Evolutionary conservation across 2,113 vertebrate genomes (phyloP).

Genomic region (Gadus chalcogrammus): DNA sequence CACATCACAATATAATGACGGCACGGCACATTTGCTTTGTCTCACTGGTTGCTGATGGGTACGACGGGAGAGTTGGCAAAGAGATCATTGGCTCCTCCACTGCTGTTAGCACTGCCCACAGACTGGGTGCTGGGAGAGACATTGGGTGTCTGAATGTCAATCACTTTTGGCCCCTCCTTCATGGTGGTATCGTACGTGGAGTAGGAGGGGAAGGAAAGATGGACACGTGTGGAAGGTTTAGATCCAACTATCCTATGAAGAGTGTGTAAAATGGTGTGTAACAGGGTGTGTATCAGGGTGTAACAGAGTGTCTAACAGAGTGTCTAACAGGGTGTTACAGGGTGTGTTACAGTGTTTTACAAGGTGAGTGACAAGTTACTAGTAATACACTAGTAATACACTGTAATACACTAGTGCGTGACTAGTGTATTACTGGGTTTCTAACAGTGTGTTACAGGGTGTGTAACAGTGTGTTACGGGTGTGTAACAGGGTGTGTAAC

Average conservation of each 20-base stretch:
- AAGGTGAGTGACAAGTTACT: no score
- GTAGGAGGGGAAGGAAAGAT: neutral
- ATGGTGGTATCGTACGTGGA: constrained; percentile 42
- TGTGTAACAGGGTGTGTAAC: neutral
- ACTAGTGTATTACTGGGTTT: no score
- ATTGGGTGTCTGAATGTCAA: constrained; percentile 82
- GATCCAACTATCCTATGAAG: neutral
- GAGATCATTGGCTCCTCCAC: constrained; percentile 76
- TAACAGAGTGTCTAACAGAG: no score
- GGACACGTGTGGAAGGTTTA: neutral
- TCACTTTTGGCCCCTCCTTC: constrained; percentile 84
- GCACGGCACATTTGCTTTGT: neutral
- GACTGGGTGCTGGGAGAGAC: constrained; percentile 86
- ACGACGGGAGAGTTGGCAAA: constrained; percentile 78
- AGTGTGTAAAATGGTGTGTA: no score
- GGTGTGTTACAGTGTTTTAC: no score
- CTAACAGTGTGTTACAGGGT: neutral
- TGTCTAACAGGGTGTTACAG: neutral
- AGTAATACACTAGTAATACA: no score
- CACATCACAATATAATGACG: no score
- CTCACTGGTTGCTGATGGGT: constrained; percentile 83
- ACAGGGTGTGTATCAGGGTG: no score
- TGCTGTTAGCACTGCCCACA: constrained; percentile 82
- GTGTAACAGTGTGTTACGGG: no score
- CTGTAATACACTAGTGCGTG: no score